Evolutionary conservation across 2,888 invertebrate genomes (phyloP).

Genomic region (Drymonia ruficornis): DNA sequence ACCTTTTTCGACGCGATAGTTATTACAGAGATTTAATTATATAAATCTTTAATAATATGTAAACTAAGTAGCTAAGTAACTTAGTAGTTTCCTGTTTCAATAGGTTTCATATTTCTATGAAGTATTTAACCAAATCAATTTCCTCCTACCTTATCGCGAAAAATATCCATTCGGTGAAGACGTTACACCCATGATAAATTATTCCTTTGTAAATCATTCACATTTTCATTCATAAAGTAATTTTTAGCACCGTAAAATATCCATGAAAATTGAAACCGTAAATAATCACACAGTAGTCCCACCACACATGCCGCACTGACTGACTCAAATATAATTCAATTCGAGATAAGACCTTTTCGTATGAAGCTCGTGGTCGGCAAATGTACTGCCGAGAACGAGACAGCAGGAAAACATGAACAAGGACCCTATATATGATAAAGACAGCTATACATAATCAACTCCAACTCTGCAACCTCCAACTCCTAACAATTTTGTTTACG

Average conservation of each 20-base stretch:
- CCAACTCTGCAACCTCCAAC: conserved; percentile 24
- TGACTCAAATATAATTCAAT: conserved; percentile 51
- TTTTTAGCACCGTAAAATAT: conserved; percentile 23
- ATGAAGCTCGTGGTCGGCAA: conserved; percentile 24
- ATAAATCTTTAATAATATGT: too few species aligned
- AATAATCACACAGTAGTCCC: conserved; percentile 33
- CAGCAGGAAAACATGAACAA: conserved; percentile 48
- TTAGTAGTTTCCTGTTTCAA: background rate
- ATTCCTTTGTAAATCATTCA: conserved; percentile 36
- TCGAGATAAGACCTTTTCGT: conserved; percentile 46
- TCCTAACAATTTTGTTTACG: conserved; percentile 54
- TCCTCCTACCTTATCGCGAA: conserved; percentile 42
- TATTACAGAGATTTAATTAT: too few species aligned
- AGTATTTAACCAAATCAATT: background rate
- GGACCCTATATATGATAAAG: conserved; percentile 42
- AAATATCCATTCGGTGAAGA: conserved; percentile 30
- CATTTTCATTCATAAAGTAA: conserved; percentile 61
- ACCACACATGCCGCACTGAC: conserved; percentile 52
- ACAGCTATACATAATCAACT: conserved; percentile 37
- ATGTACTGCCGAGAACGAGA: conserved; percentile 50
- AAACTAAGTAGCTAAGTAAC: too few species aligned
- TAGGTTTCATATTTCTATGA: background rate
- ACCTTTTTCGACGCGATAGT: too few species aligned
- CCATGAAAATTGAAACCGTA: conserved; percentile 15
- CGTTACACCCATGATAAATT: background rate